Conservation (phyloP, 2,888 invertebrate genomes). For the Spodoptera littoralis region DNA sequence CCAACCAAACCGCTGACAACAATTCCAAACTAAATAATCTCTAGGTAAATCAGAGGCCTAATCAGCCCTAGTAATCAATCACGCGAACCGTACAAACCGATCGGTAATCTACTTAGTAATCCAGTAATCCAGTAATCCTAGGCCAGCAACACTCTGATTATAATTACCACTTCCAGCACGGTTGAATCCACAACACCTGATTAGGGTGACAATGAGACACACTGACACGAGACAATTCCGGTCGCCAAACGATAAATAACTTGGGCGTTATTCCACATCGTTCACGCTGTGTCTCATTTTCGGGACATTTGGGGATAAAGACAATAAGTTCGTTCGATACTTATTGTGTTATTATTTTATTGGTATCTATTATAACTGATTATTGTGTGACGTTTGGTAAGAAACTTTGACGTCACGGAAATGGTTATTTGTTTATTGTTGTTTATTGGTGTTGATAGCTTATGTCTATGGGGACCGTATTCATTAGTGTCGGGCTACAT, state of each 20-base stretch:
- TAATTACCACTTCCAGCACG: constrained; percentile 43
- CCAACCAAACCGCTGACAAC: too few species aligned
- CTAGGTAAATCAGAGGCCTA: background rate
- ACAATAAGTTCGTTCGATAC: constrained; percentile 6
- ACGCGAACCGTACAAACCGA: constrained; percentile 6
- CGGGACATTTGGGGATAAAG: constrained; percentile 18
- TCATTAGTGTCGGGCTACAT: too few species aligned
- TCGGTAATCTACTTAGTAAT: too few species aligned
- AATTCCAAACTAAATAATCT: too few species aligned
- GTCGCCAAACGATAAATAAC: constrained; percentile 55
- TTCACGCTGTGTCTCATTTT: constrained; percentile 35
- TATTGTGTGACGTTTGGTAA: constrained; percentile 43
- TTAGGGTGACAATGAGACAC: constrained; percentile 64
- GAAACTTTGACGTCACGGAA: constrained; percentile 30
- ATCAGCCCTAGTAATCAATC: constrained; percentile 24
- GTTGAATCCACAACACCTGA: constrained; percentile 54
- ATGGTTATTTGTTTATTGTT: constrained; percentile 7
- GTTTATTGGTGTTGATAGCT: too few species aligned
- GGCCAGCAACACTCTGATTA: constrained; percentile 32
- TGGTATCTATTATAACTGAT: constrained; percentile 43
- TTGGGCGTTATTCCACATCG: constrained; percentile 47
- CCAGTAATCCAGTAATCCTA: constrained; percentile 30
- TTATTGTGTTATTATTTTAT: constrained; percentile 46
- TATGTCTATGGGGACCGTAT: too few species aligned
- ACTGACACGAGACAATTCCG: constrained; percentile 51